Conservation (phyloP, 2,113 vertebrate species). For the Chloropsis cyanopogon region DNA sequence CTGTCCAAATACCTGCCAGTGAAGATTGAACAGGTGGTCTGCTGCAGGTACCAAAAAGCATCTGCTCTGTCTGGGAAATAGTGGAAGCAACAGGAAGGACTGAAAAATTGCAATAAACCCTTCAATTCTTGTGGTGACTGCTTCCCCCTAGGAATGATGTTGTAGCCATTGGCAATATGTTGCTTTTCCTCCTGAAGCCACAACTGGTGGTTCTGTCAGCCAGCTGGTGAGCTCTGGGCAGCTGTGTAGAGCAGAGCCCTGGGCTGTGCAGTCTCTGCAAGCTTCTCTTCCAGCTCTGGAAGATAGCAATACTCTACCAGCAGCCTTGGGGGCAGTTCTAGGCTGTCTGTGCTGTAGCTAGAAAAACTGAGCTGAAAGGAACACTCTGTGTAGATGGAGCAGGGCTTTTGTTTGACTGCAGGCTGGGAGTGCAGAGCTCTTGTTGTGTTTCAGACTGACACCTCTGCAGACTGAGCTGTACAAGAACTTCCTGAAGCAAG, state of each 20-base stretch:
- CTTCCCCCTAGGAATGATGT: neutral
- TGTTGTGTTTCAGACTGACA: constrained; percentile 80
- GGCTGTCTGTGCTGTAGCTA: neutral
- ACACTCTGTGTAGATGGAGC: neutral
- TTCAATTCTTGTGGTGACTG: neutral
- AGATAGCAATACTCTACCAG: neutral
- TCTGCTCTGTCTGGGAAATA: neutral
- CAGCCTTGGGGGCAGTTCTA: neutral
- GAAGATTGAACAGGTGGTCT: constrained; percentile 96
- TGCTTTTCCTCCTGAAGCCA: neutral
- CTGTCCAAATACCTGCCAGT: constrained; percentile 97
- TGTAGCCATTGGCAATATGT: neutral
- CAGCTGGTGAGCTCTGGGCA: neutral
- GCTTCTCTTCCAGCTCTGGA: neutral
- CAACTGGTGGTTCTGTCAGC: neutral
- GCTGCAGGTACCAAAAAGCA: constrained; percentile 83
- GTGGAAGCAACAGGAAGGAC: neutral
- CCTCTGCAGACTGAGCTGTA: constrained; percentile 89
- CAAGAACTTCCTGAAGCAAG: constrained; percentile 87
- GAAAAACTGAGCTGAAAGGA: neutral
- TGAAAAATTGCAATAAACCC: neutral
- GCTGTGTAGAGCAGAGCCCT: neutral
- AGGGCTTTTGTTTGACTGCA: neutral
- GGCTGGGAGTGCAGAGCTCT: neutral
- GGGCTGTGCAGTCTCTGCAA: neutral